phyloP scores from a whole-genome alignment of 2,113 vertebrate genomes.

The Delphinapterus leucas region DNA sequence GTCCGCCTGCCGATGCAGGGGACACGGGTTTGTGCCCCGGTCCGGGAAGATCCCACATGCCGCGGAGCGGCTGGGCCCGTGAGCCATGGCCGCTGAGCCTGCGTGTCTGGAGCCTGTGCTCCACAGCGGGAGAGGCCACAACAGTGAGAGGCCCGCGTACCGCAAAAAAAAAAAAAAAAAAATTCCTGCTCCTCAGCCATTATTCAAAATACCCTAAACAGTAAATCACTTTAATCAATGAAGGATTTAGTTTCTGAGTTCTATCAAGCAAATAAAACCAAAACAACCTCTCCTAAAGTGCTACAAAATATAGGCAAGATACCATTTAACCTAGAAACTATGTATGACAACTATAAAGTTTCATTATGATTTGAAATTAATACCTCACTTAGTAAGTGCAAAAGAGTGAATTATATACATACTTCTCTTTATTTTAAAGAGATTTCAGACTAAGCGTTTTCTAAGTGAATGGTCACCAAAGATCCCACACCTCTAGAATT shows the following conservation, averaged over 20 bases:
- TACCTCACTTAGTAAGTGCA: neutral
- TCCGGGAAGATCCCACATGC: too few relatives aligned
- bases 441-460: neutral
- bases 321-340: constrained; percentile 19
- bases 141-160: too few relatives aligned
- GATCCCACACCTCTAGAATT: neutral
- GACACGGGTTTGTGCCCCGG: too few relatives aligned
- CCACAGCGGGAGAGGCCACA: too few relatives aligned
- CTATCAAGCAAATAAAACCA: neutral
- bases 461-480: neutral
- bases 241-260: neutral
- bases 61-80: too few relatives aligned
- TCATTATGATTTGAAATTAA: neutral
- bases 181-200: neutral
- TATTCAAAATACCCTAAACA: neutral
- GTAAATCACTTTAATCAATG: neutral
- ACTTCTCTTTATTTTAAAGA: neutral
- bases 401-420: neutral
- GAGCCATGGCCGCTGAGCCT: too few relatives aligned
- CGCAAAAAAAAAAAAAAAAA: neutral
- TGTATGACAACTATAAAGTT: neutral
- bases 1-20: too few relatives aligned
- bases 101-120: too few relatives aligned
- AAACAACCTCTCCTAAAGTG: neutral
- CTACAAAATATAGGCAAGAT: neutral